These are phyloP conservation scores for Tinamus major DNA, from an alignment of 2,797 vertebrate species.

Conservation along the genomic window DNA sequence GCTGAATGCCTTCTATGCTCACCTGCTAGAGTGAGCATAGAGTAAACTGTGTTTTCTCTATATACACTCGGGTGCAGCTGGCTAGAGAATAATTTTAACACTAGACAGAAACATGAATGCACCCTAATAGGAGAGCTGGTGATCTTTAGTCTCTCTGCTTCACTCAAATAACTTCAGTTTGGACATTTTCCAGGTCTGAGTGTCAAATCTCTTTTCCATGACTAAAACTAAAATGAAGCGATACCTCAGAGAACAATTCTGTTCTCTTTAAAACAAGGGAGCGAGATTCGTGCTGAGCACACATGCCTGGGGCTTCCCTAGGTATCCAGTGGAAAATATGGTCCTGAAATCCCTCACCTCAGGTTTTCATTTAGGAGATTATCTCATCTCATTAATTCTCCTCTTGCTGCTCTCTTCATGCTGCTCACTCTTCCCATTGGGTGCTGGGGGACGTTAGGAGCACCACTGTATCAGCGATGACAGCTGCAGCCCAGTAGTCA, in stretches of 20 bases:
- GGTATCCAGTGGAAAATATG: not conserved
- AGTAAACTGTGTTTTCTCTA: not conserved
- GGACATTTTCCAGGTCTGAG: not conserved
- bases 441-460: not conserved
- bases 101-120: not conserved
- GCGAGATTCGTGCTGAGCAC: not conserved
- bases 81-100: not conserved
- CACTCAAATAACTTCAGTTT: not conserved
- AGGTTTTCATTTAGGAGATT: not conserved
- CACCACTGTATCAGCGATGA: not conserved
- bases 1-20: not conserved
- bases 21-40: not conserved
- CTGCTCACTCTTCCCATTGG: not conserved
- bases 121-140: not conserved
- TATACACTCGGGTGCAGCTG: not conserved
- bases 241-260: not conserved
- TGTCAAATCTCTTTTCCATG: not conserved
- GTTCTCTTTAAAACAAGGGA: not conserved
- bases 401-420: not conserved
- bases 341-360: not conserved
- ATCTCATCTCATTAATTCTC: not conserved
- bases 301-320: not conserved
- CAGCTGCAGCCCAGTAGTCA: not conserved
- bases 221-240: not conserved
- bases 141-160: not conserved